These are phyloP conservation scores for Xyliphius kryptos DNA, from an alignment of 2,113 vertebrate species.

Conservation along the genomic window DNA sequence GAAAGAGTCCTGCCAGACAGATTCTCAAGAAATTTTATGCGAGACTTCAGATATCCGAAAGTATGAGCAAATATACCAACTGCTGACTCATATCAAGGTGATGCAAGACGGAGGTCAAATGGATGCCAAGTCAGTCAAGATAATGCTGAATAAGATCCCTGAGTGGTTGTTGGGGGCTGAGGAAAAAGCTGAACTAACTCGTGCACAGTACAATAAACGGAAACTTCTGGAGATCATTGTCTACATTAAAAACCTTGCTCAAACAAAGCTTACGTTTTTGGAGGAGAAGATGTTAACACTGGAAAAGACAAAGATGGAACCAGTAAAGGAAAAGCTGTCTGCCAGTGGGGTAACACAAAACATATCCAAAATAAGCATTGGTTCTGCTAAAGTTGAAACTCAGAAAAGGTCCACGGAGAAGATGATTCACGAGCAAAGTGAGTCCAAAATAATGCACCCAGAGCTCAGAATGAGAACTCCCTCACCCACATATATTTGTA, in stretches of 20 bases:
- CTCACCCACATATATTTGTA: conserved; percentile 84
- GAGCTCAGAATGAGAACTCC: conserved; percentile 71
- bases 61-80: conserved; percentile 63
- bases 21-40: conserved; percentile 39
- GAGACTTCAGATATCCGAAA: conserved; percentile 67
- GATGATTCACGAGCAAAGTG: conserved; percentile 54
- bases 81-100: conserved; percentile 70
- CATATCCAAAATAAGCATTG: conserved; percentile 58
- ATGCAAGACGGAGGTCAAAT: conserved; percentile 68
- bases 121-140: conserved; percentile 62
- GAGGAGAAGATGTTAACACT: conserved; percentile 53
- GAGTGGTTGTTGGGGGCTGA: conserved; percentile 69
- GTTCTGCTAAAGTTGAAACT: conserved; percentile 55
- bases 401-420: conserved; percentile 54
- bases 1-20: conserved; percentile 38
- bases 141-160: conserved; percentile 66
- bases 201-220: conserved; percentile 66
- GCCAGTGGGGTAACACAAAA: conserved; percentile 48
- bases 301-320: conserved; percentile 50
- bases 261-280: conserved; percentile 63
- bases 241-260: conserved; percentile 63
- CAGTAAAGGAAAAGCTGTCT: conserved; percentile 51
- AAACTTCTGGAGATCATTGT: conserved; percentile 73
- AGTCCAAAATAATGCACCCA: conserved; percentile 52
- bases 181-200: conserved; percentile 62